Evolutionary conservation across 2,113 vertebrate species (phyloP), one percentile per base, ranked within the genome.

Genomic region (Leptobrachium ailaonicum): DNA sequence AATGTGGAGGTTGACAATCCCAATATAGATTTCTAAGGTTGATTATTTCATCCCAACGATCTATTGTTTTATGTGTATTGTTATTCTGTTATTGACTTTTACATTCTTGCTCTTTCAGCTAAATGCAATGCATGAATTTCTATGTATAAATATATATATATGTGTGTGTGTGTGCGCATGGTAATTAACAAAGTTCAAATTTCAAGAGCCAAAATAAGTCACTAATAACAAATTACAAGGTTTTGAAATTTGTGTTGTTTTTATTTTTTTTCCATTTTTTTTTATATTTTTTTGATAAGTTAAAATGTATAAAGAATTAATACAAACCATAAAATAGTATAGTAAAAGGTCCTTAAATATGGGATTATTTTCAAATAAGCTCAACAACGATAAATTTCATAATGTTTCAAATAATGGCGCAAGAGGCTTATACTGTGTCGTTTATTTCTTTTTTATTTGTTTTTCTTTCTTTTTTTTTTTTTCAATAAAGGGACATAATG

Each of bases 401-500:
- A 82, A 40, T 90, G 89, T 92, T 89, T 90, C 92, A 92, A 94
- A 92, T 90, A 94, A 94, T 92, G 90, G 93, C 93, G 92, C 94
- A 89, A 90, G 92, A 93, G 93, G 92, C 92, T 93, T 90, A 91
- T 87, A 89, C 87, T 91, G 91, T 94, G 94, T 95, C 94, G 93
- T 98, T 98, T 95, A 94, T 95, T 91, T 88, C 92, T 93, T 94
- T 94, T 94, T 94, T 95, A 96, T 96, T 97, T 96, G 97, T 98
- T 93, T 32, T 32, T 32, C 95, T 97, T 98, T 92, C 88, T 94
- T 92, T 93, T 94, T 94, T 93, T 95, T 95, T 96, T 97, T 96
- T 98, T 98, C 93, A 96, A 97, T 98, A 98, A 97, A 98, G 96
- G 96, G 98, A 98, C 96, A 98, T 97, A 98, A 99, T 98, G 97